These are phyloP conservation scores for Podargus strigoides DNA, from an alignment of 2,797 vertebrate species.

Conservation along the genomic window DNA sequence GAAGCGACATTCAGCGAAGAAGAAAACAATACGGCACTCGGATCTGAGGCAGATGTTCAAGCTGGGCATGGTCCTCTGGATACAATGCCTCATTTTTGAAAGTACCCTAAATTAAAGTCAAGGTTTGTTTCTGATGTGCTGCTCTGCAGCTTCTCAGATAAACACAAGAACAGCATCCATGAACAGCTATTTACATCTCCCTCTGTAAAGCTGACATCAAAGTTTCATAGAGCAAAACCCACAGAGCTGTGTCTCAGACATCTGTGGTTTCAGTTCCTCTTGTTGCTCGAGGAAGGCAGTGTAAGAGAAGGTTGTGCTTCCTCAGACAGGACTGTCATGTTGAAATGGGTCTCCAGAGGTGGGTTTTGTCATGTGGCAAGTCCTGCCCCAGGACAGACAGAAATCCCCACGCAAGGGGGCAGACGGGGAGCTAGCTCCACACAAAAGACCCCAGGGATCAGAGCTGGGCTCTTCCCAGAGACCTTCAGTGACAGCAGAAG, in stretches of 20 bases:
- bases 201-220: background rate
- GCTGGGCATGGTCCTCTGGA: background rate
- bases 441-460: background rate
- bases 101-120: background rate
- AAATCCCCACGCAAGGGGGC: background rate
- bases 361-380: background rate
- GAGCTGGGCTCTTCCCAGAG: background rate
- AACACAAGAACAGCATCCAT: background rate
- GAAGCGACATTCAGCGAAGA: background rate
- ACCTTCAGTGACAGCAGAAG: background rate
- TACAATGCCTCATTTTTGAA: background rate
- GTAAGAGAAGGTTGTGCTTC: background rate
- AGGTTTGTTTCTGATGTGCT: background rate
- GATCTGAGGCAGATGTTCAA: background rate
- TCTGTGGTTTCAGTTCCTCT: background rate
- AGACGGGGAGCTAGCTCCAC: background rate
- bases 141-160: background rate
- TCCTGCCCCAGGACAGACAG: background rate
- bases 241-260: background rate
- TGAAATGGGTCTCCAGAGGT: background rate
- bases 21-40: background rate
- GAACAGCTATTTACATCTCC: background rate
- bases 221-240: background rate
- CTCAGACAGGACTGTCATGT: background rate
- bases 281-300: background rate